A percentile compares a stretch with the other conserved stretches of the same genome.
phyloP scores from a whole-genome alignment of 2,113 vertebrate genomes.

The Epinephelus cyanopodus region DNA sequence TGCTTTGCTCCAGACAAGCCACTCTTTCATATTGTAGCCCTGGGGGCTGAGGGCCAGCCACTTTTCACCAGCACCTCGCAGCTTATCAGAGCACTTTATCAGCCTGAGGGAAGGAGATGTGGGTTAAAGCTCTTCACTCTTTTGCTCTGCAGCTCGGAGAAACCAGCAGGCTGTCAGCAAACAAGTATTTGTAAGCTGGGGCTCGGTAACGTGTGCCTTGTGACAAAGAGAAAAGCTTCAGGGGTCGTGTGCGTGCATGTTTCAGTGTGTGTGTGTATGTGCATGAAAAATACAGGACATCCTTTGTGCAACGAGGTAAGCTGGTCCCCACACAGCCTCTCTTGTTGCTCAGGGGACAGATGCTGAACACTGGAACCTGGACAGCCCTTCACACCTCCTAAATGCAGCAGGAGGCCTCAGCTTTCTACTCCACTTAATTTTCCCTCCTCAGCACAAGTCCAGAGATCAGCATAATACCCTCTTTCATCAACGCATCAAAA shows the following conservation, averaged over 20 bases:
- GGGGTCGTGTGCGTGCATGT: slow-evolving; percentile 26
- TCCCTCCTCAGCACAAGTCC: slow-evolving; percentile 15
- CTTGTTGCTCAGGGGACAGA: slow-evolving; percentile 78
- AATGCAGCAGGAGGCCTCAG: slow-evolving; percentile 68
- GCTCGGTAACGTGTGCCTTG: slow-evolving; percentile 65
- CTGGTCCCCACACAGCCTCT: slow-evolving; percentile 60
- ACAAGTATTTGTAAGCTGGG: slow-evolving; percentile 89
- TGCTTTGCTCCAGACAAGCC: slow-evolving; percentile 84
- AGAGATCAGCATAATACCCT: slow-evolving; percentile 67
- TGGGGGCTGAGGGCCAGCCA: slow-evolving; percentile 84
- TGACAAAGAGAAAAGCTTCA: slow-evolving; percentile 58
- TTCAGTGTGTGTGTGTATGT: slow-evolving; percentile 54
- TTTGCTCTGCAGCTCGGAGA: slow-evolving; percentile 76
- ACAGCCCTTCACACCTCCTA: slow-evolving; percentile 76
- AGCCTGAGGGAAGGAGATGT: slow-evolving; percentile 90
- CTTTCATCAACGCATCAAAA: slow-evolving; percentile 76
- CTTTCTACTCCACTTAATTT: slow-evolving; percentile 60
- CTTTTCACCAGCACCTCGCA: slow-evolving; percentile 83
- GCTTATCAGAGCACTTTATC: slow-evolving; percentile 99
- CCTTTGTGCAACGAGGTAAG: slow-evolving; percentile 79
- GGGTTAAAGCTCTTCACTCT: slow-evolving; percentile 90
- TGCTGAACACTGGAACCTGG: slow-evolving; percentile 66
- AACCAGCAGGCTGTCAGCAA: slow-evolving; percentile 83
- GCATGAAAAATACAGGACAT: slow-evolving; percentile 80
- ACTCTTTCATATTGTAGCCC: slow-evolving; percentile 88